Conservation (phyloP, 2,888 invertebrate genomes). For the Drosophila ustulata region DNA sequence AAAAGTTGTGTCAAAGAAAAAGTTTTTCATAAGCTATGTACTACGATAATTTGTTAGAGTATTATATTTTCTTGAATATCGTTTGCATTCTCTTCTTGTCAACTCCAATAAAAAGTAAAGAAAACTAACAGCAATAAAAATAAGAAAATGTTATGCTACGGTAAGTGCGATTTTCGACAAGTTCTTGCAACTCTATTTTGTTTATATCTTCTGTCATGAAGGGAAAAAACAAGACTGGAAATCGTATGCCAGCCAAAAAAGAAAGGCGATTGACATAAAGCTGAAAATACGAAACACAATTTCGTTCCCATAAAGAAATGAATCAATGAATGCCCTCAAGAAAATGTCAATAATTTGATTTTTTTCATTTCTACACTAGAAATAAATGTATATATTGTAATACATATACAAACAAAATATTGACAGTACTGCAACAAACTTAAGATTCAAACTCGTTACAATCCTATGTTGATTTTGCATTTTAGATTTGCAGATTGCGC, state of each 20-base stretch:
- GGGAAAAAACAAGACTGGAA: slow-evolving; percentile 8
- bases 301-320: slow-evolving; percentile 16
- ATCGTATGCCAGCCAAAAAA: slow-evolving; percentile 18
- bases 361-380: slow-evolving; percentile 11
- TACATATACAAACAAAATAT: slow-evolving; percentile 21
- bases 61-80: slow-evolving; percentile 58
- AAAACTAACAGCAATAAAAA: slow-evolving; percentile 34
- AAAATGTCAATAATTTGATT: slow-evolving; percentile 47
- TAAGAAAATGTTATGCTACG: slow-evolving; percentile 10
- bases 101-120: slow-evolving; percentile 29
- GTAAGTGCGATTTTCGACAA: slow-evolving; percentile 41
- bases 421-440: slow-evolving; percentile 27
- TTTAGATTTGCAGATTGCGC: slow-evolving; percentile 31
- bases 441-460: slow-evolving; percentile 29
- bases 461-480: slow-evolving; percentile 28
- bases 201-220: slow-evolving; percentile 37
- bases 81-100: slow-evolving; percentile 34
- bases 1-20: slow-evolving; percentile 31
- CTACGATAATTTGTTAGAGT: slow-evolving; percentile 66
- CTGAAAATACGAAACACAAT: slow-evolving; percentile 35
- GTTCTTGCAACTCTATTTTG: slow-evolving; percentile 48
- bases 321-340: slow-evolving; percentile 25
- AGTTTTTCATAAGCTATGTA: slow-evolving; percentile 57
- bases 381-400: slow-evolving; percentile 10
- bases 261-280: slow-evolving; percentile 46